Evolutionary conservation across 1,140 invertebrate genomes (phyloP).

Genomic region (Bombus superbus): DNA sequence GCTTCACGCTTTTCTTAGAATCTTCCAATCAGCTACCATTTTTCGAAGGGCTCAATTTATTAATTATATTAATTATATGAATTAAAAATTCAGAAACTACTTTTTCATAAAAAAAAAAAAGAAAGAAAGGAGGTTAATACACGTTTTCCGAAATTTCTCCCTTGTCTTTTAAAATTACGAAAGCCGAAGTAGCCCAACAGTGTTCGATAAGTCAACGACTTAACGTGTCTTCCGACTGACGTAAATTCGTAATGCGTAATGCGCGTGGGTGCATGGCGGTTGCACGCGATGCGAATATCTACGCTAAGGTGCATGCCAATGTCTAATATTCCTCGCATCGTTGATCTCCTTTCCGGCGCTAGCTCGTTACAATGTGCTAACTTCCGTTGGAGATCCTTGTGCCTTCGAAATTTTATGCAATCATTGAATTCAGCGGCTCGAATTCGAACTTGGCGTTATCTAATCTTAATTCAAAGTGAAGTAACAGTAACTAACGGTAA

Average conservation of each 20-base stretch:
- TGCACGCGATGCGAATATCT: constrained; percentile 18
- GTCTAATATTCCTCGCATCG: constrained; percentile 37
- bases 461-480: not conserved
- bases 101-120: too few species aligned
- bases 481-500: not conserved
- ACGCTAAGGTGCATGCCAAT: constrained; percentile 32
- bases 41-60: too few species aligned
- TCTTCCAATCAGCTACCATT: too few species aligned
- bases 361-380: not conserved
- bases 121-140: too few species aligned
- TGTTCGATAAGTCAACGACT: constrained; percentile 6
- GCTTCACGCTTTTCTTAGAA: too few species aligned
- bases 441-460: not conserved
- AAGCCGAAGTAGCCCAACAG: not conserved
- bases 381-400: not conserved
- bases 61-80: too few species aligned
- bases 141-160: not conserved
- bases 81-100: too few species aligned
- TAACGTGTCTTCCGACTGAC: constrained; percentile 4
- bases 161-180: not conserved
- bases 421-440: not conserved
- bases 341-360: constrained; percentile 25
- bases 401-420: not conserved
- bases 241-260: constrained; percentile 28
- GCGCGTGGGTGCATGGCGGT: not conserved